phyloP scores from a whole-genome alignment of 1,140 invertebrate genomes.

The Penaeus vannamei region DNA sequence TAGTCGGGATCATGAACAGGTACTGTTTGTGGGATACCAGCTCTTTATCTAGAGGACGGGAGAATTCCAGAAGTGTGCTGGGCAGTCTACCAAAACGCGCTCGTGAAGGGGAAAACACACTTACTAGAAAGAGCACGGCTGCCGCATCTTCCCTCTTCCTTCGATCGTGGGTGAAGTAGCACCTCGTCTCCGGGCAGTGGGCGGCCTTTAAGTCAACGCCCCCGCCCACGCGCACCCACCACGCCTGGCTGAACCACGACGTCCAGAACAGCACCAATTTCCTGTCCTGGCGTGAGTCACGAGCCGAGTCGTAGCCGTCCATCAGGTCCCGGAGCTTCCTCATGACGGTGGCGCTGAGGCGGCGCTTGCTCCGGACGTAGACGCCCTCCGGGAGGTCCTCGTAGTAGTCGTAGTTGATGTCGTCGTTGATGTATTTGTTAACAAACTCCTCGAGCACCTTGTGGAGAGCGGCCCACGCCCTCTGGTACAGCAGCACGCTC shows the following conservation, averaged over 20 bases:
- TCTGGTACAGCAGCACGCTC: not conserved
- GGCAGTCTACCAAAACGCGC: not conserved
- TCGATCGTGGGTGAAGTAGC: conserved; percentile 46
- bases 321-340: not conserved
- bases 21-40: too few species aligned
- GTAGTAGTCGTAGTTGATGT: conserved; percentile 25
- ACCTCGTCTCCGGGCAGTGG: conserved; percentile 38
- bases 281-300: not conserved
- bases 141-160: conserved; percentile 18
- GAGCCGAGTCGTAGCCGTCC: not conserved
- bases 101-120: not conserved
- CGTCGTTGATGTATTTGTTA: not conserved
- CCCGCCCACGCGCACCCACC: conserved; percentile 27
- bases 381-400: conserved; percentile 16
- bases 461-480: not conserved
- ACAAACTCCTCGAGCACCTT: not conserved
- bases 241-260: conserved; percentile 44
- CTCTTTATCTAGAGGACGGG: too few species aligned
- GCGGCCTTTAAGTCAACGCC: conserved; percentile 38
- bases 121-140: conserved; percentile 41
- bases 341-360: not conserved
- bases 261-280: conserved; percentile 51
- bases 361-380: not conserved
- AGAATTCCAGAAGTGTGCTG: not conserved
- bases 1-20: too few species aligned